Base-by-base conservation (phyloP, 2,113 vertebrate species). In the Hyperopisus bebe region DNA sequence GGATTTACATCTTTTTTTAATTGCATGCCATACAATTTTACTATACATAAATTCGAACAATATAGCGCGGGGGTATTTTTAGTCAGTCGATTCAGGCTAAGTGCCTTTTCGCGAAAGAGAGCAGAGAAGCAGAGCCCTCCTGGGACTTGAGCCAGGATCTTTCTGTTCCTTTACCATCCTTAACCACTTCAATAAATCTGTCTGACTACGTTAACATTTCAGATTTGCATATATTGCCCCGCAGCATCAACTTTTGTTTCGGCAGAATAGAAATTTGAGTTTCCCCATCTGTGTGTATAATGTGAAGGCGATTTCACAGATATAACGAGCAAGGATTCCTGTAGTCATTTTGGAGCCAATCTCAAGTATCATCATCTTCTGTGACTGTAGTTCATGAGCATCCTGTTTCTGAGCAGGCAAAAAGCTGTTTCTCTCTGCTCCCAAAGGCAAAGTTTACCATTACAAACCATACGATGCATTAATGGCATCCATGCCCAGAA, bases 1-100 rank as follows among this genome's bases (percentile, higher is more conserved):
- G 74, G 74, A 17, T 39, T 80, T 80, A 80, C 74, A 80, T 80
- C 74, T 80, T 80, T 80, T 77, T 80, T 80, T 80, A 80, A 80
- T 80, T 80, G 17, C 35, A 80, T 0, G 17, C 31, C 74, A 80
- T 80, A 80, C 35, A 80, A 42, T 42, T 80, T 80, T 39, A 80
- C 74, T 80, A 80, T 42, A 6, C 74, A 80, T 80, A 80, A 80
- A 80, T 5, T 42, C 35, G 4, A 42, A 27, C 74, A 17, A 35
- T 42, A 35, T 42, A 42, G 74, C 17, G 5, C 2, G 35, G 31
- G 74, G 35, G 35, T 80, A 80, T 80, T 80, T 80, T 80, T 80
- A 80, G 31, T 2, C 35, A 80, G 17, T 80, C 15, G 35, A 80
- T 80, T 42, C 74, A 19, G 74, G 74, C 74, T 80, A 80, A 80